Conservation (phyloP, 2,888 invertebrate species). For the Gnatocerus cornutus region DNA sequence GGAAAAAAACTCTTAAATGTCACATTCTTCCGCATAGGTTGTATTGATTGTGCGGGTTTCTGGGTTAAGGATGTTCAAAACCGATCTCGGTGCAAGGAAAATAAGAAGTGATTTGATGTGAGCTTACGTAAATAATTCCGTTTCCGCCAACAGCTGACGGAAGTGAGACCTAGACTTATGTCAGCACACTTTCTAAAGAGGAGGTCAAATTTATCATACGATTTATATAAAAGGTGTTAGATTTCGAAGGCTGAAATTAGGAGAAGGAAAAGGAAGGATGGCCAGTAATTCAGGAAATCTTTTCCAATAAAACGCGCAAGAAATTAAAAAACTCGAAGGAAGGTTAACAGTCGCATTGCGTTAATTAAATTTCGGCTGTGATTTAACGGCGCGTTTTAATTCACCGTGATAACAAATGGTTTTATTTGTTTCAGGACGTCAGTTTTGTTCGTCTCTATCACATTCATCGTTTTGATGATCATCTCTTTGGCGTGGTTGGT, state of each 20-base stretch:
- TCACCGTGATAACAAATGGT: not conserved
- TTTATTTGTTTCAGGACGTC: conserved; percentile 86
- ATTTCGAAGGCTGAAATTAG: conserved; percentile 15
- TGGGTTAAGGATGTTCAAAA: conserved; percentile 48
- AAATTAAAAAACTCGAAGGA: too few relatives aligned
- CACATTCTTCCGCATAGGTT: conserved; percentile 49
- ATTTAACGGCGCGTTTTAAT: conserved; percentile 14
- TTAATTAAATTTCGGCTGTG: conserved; percentile 9
- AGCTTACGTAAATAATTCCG: conserved; percentile 33
- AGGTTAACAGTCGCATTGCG: not conserved
- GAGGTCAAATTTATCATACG: conserved; percentile 29
- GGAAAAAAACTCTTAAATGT: conserved; percentile 37
- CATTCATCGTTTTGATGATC: conserved; percentile 95
- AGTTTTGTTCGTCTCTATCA: conserved; percentile 95
- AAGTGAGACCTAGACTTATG: conserved; percentile 33
- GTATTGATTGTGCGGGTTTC: conserved; percentile 48
- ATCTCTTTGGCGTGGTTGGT: conserved; percentile 96
- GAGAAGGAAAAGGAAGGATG: not conserved
- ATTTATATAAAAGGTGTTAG: conserved; percentile 1
- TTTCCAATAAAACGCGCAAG: too few relatives aligned
- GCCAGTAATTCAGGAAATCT: too few relatives aligned
- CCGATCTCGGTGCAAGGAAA: not conserved
- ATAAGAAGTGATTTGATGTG: not conserved
- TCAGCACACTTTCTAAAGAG: conserved; percentile 33
- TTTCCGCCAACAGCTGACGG: conserved; percentile 25